Conservation (phyloP, 2,113 vertebrate species). For the Datnioides undecimradiatus region DNA sequence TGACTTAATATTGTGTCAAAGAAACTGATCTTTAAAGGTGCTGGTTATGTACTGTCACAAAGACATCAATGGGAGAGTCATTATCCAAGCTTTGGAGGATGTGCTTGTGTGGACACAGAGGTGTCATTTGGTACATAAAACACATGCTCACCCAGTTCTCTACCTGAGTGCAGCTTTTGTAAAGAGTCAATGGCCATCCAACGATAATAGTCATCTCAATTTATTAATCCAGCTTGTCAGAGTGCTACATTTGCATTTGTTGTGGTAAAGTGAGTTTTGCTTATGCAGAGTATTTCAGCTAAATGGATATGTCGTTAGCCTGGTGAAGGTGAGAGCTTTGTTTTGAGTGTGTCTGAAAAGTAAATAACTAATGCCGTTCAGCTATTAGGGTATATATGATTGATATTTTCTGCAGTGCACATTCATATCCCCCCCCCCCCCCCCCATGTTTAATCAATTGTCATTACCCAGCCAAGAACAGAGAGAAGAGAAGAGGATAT, state of each 20-base stretch:
- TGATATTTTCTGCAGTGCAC: conserved; percentile 58
- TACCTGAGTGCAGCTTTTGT: conserved; percentile 32
- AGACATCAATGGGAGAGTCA: not conserved
- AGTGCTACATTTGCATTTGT: conserved; percentile 44
- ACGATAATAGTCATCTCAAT: conserved; percentile 30
- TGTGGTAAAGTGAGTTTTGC: conserved; percentile 13
- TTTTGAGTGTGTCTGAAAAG: conserved; percentile 40
- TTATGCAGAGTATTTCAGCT: conserved; percentile 25
- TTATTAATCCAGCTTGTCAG: conserved; percentile 48
- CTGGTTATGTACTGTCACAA: not conserved
- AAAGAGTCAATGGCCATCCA: conserved; percentile 22
- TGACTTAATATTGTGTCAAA: not conserved
- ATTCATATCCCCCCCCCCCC: conserved; percentile 55
- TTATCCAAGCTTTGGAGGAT: conserved; percentile 34
- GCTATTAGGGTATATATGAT: conserved; percentile 57
- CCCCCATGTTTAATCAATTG: conserved; percentile 76
- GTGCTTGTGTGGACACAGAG: not conserved
- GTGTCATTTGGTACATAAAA: conserved; percentile 36
- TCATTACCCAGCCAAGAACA: conserved; percentile 63
- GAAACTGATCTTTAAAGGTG: not conserved
- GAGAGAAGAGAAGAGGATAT: conserved; percentile 42
- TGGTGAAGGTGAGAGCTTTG: conserved; percentile 47
- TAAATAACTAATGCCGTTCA: conserved; percentile 48
- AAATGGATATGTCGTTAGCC: conserved; percentile 55
- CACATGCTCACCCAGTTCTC: not conserved